phyloP scores from a whole-genome alignment of 2,888 invertebrate species.

The Bursaphelenchus okinawaensis region DNA sequence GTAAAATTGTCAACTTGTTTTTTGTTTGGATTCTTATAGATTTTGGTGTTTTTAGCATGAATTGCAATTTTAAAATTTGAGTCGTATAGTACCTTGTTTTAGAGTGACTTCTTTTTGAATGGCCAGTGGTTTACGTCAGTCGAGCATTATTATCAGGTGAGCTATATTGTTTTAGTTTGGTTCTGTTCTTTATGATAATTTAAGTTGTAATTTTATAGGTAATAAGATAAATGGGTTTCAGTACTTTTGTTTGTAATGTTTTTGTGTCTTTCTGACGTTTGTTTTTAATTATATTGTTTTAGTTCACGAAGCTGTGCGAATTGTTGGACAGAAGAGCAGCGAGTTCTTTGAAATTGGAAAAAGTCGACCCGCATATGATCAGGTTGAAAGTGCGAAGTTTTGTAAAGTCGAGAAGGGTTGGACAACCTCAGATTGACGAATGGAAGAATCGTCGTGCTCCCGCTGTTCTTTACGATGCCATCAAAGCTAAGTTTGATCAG shows the following conservation, averaged over 20 bases:
- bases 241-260: no score
- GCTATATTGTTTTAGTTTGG: no score
- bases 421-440: not conserved
- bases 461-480: not conserved
- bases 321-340: not conserved
- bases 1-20: no score
- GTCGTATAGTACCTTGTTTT: not conserved
- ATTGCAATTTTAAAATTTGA: not conserved
- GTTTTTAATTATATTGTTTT: no score
- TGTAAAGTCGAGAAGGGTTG: not conserved
- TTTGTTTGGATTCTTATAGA: no score
- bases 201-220: no score
- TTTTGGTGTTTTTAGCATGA: no score
- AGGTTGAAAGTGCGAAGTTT: not conserved
- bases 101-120: not conserved
- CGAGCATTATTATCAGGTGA: not conserved
- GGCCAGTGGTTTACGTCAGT: not conserved
- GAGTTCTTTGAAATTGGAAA: not conserved
- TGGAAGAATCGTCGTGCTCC: not conserved
- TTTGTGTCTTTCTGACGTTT: no score
- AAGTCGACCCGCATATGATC: not conserved
- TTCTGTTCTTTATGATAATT: no score
- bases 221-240: no score
- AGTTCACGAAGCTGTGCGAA: not conserved
- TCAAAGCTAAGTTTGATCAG: not conserved